Percentiles rank a stretch among this genome's conserved stretches.
Evolutionary conservation across 37 sponge, comb jelly and placozoan species (phyloP).

Genomic region (Hexactinellida sp.): DNA sequence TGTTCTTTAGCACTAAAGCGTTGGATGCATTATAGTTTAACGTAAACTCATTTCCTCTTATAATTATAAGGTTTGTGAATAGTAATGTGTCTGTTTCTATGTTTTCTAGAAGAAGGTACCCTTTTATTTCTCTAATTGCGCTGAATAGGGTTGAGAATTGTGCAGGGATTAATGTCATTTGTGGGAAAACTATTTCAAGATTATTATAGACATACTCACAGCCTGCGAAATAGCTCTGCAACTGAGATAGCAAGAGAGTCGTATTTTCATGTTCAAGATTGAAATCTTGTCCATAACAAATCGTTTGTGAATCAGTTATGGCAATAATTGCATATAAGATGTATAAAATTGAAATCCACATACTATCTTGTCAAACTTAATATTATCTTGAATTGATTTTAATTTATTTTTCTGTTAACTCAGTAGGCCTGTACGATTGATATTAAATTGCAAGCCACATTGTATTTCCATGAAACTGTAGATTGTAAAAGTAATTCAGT

Average conservation of each 20-base stretch:
- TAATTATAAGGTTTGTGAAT: background rate
- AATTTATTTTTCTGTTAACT: background rate
- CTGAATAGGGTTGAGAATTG: background rate
- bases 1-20: background rate
- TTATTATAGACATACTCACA: background rate
- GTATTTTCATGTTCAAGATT: background rate
- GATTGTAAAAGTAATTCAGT: no score
- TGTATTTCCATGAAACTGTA: background rate
- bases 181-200: background rate
- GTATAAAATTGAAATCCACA: background rate
- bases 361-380: background rate
- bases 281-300: constrained; percentile 10
- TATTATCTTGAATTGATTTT: background rate
- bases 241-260: background rate
- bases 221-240: background rate
- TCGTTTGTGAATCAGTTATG: background rate
- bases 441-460: background rate
- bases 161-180: background rate
- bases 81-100: background rate
- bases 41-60: background rate
- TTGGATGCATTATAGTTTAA: background rate
- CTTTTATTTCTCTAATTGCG: background rate
- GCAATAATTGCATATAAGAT: background rate
- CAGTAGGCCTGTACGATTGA: background rate
- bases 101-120: background rate